Evolutionary conservation across 2,113 vertebrate species (phyloP).

Genomic region (Neopipo cinnamomea): DNA sequence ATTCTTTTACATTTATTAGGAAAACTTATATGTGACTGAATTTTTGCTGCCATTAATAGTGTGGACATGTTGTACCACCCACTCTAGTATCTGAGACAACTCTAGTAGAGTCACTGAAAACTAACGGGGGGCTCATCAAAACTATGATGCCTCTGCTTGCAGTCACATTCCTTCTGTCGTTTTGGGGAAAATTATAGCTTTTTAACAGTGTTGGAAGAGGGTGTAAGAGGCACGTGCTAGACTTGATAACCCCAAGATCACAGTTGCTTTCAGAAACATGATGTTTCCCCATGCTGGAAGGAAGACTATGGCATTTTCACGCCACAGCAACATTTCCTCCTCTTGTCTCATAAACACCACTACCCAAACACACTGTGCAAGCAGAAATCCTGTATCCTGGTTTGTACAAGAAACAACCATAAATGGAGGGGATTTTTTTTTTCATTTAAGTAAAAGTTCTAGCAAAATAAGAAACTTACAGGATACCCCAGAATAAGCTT

Average conservation of each 20-base stretch:
- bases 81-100: slow-evolving; percentile 3
- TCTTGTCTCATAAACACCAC: neutral
- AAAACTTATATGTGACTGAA: neutral
- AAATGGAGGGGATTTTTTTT: neutral
- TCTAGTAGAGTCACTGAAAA: neutral
- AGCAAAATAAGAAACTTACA: neutral
- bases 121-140: neutral
- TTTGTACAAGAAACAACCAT: neutral
- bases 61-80: neutral
- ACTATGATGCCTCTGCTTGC: neutral
- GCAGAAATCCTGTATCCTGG: neutral
- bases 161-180: neutral
- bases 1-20: neutral
- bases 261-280: neutral
- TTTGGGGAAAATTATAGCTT: neutral
- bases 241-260: neutral
- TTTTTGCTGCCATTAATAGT: neutral
- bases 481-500: neutral
- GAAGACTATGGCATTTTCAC: neutral
- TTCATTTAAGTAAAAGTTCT: neutral
- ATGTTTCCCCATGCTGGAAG: neutral
- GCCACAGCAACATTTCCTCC: neutral
- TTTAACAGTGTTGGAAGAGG: neutral
- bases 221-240: neutral
- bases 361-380: neutral